Percentiles rank a stretch among this genome's conserved stretches.
Conservation (phyloP, 1,140 invertebrate species). For the Trachymyrmex cornetzi region DNA sequence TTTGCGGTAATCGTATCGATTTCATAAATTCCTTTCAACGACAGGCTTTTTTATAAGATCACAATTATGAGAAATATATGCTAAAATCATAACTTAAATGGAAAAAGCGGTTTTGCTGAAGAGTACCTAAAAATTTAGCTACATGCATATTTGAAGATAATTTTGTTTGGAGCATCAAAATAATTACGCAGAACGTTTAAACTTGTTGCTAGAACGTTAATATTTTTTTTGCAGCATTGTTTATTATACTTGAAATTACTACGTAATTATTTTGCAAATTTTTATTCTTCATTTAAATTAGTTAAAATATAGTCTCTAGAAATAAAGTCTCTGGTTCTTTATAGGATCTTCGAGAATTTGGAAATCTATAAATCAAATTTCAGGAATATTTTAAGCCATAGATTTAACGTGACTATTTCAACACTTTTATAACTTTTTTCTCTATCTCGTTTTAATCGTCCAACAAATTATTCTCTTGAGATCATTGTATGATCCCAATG, state of each 20-base stretch:
- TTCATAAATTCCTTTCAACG: not conserved
- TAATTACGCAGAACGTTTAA: too few relatives aligned
- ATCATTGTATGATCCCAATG: not conserved
- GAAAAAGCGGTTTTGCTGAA: too few relatives aligned
- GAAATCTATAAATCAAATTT: slow-evolving; percentile 20
- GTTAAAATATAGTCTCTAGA: not conserved
- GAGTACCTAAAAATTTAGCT: too few relatives aligned
- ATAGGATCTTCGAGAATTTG: not conserved
- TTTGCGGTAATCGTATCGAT: not conserved
- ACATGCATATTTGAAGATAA: too few relatives aligned
- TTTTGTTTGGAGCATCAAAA: too few relatives aligned
- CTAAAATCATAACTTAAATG: not conserved
- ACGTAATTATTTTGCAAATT: not conserved
- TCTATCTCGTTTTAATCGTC: not conserved
- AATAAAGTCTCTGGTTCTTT: not conserved
- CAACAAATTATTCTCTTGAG: too few relatives aligned
- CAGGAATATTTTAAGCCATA: not conserved
- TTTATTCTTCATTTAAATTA: not conserved
- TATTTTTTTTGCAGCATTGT: too few relatives aligned
- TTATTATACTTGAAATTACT: too few relatives aligned
- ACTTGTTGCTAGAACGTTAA: too few relatives aligned
- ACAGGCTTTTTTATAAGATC: not conserved
- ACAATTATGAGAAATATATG: not conserved
- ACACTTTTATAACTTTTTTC: slow-evolving; percentile 11
- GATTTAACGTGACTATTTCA: not conserved